Conservation (phyloP, 1,140 invertebrate species). For the Stegodyphus mimosarum region DNA sequence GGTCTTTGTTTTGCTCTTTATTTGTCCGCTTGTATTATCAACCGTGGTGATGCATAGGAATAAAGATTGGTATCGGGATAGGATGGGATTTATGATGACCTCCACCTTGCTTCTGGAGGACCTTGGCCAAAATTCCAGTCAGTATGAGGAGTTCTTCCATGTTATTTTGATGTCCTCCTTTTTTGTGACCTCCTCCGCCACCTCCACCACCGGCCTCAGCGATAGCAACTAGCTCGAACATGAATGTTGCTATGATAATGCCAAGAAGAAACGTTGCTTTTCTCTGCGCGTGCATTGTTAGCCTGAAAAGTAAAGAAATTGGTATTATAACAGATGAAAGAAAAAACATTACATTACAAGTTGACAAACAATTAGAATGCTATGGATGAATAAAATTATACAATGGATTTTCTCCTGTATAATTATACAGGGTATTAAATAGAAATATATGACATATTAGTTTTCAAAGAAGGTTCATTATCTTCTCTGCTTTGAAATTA, state of each 20-base stretch:
- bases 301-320: background rate
- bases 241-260: slow-evolving; percentile 4
- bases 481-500: no score
- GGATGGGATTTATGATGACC: slow-evolving; percentile 23
- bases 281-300: slow-evolving; percentile 8
- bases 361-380: no score
- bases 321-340: no score
- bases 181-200: slow-evolving; percentile 4
- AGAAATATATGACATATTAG: no score
- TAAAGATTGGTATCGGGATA: slow-evolving; percentile 38
- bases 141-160: slow-evolving; percentile 50
- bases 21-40: background rate
- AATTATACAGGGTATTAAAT: no score
- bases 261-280: slow-evolving; percentile 6
- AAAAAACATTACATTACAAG: no score
- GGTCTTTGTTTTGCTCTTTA: no score
- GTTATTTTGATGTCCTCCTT: slow-evolving; percentile 9
- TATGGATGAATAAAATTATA: no score
- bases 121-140: slow-evolving; percentile 50
- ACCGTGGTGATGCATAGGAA: slow-evolving; percentile 27
- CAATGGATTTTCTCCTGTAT: no score
- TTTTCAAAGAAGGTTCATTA: no score
- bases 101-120: slow-evolving; percentile 6
- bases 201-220: background rate
- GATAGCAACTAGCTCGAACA: slow-evolving; percentile 3